These are phyloP conservation scores for Megaptera novaeangliae DNA, from an alignment of 2,113 vertebrate species.

Conservation along the genomic window DNA sequence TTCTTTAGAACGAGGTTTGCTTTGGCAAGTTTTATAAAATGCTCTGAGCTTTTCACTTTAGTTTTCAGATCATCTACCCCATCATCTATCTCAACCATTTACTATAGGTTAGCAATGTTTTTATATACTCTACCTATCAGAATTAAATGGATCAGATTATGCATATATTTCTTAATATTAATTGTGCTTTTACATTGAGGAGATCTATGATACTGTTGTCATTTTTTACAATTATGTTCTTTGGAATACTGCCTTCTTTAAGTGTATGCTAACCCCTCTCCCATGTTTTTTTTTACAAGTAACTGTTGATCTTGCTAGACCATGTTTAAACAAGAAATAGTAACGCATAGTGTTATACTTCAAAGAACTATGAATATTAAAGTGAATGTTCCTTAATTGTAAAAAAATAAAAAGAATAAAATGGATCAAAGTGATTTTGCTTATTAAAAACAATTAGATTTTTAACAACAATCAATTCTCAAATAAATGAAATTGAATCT, in stretches of 20 bases:
- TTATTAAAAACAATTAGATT: conserved; percentile 14
- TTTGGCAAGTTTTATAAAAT: not conserved
- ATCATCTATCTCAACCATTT: not conserved
- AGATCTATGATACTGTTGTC: not conserved
- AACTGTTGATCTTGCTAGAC: conserved; percentile 31
- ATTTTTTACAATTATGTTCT: not conserved
- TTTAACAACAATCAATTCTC: conserved; percentile 25
- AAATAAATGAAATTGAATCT: not conserved
- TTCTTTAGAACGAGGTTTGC: not conserved
- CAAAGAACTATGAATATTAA: not conserved
- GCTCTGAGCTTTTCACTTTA: not conserved
- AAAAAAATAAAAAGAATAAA: conserved; percentile 40
- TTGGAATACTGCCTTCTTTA: not conserved
- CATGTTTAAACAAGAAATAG: conserved; percentile 17
- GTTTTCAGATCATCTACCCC: not conserved
- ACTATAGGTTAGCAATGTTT: not conserved
- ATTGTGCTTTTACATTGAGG: not conserved
- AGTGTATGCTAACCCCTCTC: not conserved
- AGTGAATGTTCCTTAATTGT: not conserved
- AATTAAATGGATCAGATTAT: not conserved
- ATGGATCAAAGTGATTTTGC: conserved; percentile 7
- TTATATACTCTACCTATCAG: not conserved
- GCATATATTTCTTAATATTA: not conserved
- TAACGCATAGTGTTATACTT: not conserved
- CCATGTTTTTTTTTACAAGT: not conserved